These are phyloP conservation scores for Sebastes oblongus DNA, from an alignment of 2,797 vertebrate genomes.

Conservation along the genomic window DNA sequence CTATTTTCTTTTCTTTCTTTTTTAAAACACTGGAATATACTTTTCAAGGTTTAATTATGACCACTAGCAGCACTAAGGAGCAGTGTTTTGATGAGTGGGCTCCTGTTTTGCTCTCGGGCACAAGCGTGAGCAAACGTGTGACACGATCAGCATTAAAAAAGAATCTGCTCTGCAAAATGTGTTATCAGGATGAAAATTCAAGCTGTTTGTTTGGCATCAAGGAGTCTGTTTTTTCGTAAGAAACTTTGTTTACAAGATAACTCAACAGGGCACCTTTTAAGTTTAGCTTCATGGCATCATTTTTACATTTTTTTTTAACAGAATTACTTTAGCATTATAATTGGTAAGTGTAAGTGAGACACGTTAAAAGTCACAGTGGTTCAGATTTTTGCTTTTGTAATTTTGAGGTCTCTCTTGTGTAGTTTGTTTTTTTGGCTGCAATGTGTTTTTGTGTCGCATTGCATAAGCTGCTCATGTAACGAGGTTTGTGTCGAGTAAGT, in stretches of 20 bases:
- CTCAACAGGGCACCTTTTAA: neutral
- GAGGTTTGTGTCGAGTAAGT: conserved; percentile 23
- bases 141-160: neutral
- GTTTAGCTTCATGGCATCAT: neutral
- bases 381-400: neutral
- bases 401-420: neutral
- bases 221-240: neutral
- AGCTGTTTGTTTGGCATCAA: neutral
- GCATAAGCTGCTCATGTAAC: neutral
- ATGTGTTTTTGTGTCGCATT: neutral
- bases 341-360: neutral
- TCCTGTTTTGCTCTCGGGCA: neutral
- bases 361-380: neutral
- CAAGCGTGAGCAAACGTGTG: neutral
- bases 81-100: neutral
- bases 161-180: neutral
- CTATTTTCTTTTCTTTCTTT: neutral
- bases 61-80: neutral
- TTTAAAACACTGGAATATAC: neutral
- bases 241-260: neutral
- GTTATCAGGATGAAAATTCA: neutral
- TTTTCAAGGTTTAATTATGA: neutral
- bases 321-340: neutral
- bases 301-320: neutral
- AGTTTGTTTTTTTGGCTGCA: neutral